These are phyloP conservation scores for Aphelocoma coerulescens DNA, from an alignment of 2,113 vertebrate genomes.

Conservation along the genomic window DNA sequence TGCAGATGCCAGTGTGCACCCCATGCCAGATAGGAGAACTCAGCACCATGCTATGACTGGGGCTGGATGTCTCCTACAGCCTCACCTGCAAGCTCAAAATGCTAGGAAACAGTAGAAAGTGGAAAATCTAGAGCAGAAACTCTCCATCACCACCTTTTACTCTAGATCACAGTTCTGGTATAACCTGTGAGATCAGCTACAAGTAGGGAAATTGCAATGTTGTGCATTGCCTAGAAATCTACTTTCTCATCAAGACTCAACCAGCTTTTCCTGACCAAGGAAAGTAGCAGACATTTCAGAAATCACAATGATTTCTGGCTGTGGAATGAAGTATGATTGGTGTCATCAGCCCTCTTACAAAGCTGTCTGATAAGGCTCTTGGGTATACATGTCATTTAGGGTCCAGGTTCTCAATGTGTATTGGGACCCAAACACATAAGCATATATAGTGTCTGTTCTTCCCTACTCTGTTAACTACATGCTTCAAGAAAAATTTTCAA, in stretches of 20 bases:
- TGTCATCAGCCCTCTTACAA: background rate
- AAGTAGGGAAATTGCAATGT: background rate
- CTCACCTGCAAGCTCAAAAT: background rate
- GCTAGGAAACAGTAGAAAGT: background rate
- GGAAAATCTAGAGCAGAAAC: background rate
- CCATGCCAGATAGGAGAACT: background rate
- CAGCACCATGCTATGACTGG: background rate
- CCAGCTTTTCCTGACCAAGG: background rate
- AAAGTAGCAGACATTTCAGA: background rate
- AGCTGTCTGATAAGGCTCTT: background rate
- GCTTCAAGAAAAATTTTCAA: background rate
- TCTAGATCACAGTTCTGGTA: background rate
- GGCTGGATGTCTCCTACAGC: background rate
- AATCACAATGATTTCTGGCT: background rate
- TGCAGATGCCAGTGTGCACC: fast-evolving
- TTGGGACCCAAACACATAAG: background rate
- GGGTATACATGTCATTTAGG: background rate
- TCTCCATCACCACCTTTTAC: background rate
- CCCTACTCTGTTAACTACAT: background rate
- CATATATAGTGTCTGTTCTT: background rate
- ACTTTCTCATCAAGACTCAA: background rate
- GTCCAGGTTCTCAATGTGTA: background rate
- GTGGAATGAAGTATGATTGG: background rate
- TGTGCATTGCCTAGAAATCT: background rate
- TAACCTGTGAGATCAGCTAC: background rate